Conservation (phyloP, 2,113 vertebrate genomes). For the Bambusicola thoracicus region DNA sequence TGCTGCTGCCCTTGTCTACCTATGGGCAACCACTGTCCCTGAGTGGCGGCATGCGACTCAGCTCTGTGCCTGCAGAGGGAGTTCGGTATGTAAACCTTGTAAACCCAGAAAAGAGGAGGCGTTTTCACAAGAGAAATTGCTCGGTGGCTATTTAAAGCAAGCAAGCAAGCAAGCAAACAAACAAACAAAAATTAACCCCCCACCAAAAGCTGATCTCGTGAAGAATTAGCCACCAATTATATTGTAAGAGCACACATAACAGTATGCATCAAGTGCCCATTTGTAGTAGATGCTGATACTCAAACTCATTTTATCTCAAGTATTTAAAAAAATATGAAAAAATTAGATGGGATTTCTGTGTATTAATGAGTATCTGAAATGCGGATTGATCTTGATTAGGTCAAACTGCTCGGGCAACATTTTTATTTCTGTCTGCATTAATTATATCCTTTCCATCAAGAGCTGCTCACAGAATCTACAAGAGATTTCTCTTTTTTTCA, state of each 20-base stretch:
- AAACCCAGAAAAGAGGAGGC: not conserved
- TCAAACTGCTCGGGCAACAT: not conserved
- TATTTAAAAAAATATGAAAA: slow-evolving; percentile 7
- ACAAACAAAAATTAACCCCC: not conserved
- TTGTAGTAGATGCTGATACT: slow-evolving; percentile 5
- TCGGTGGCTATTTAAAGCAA: not conserved
- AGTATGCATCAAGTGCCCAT: not conserved
- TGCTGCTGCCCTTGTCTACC: not conserved
- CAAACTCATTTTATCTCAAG: slow-evolving; percentile 20
- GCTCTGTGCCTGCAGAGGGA: not conserved
- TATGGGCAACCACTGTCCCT: not conserved
- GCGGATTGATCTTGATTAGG: not conserved
- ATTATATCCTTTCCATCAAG: not conserved
- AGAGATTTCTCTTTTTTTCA: not conserved
- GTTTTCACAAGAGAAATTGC: not conserved
- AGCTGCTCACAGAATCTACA: not conserved
- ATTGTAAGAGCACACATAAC: not conserved
- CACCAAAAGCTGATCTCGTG: not conserved
- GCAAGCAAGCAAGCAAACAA: not conserved
- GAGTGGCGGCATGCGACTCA: not conserved
- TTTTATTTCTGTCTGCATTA: not conserved
- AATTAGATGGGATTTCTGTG: not conserved
- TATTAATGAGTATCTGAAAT: not conserved
- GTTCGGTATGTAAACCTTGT: too few species aligned
- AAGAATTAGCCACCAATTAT: not conserved